Percentiles rank a stretch among this genome's conserved stretches.
These are phyloP conservation scores for Chirona hameri DNA, from an alignment of 2,888 invertebrate species.

Conservation along the genomic window DNA sequence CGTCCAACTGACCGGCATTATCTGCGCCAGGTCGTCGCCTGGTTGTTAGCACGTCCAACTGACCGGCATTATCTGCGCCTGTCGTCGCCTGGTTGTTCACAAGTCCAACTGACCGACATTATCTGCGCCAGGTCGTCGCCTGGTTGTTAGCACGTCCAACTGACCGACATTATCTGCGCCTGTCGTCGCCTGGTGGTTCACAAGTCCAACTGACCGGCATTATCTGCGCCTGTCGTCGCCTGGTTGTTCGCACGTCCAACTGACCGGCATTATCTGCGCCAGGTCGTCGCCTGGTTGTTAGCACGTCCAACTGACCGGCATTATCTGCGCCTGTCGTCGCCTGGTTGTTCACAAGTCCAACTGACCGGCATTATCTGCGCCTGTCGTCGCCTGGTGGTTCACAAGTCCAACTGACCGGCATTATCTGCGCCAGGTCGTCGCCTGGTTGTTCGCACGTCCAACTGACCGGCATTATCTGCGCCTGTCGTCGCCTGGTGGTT, in stretches of 20 bases:
- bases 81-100: slow-evolving; percentile 46
- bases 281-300: slow-evolving; percentile 49
- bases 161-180: slow-evolving; percentile 56
- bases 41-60: slow-evolving; percentile 40
- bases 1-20: slow-evolving; percentile 53
- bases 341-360: slow-evolving; percentile 32
- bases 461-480: slow-evolving; percentile 56
- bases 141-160: slow-evolving; percentile 39
- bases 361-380: slow-evolving; percentile 56
- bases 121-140: slow-evolving; percentile 54
- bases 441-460: no score
- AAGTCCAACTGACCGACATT: slow-evolving; percentile 52
- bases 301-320: slow-evolving; percentile 51
- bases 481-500: slow-evolving; percentile 47
- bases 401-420: slow-evolving; percentile 51
- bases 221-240: slow-evolving; percentile 52
- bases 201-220: slow-evolving; percentile 52
- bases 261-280: slow-evolving; percentile 56
- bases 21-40: slow-evolving; percentile 53
- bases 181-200: slow-evolving; percentile 46
- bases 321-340: slow-evolving; percentile 53
- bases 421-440: slow-evolving; percentile 54
- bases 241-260: slow-evolving; percentile 39
- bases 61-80: slow-evolving; percentile 56
- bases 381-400: slow-evolving; percentile 46